A percentile compares a stretch with the other conserved stretches of the same genome.
Evolutionary conservation across 2,888 invertebrate genomes (phyloP).

Genomic region (Coleophora flavipennella): DNA sequence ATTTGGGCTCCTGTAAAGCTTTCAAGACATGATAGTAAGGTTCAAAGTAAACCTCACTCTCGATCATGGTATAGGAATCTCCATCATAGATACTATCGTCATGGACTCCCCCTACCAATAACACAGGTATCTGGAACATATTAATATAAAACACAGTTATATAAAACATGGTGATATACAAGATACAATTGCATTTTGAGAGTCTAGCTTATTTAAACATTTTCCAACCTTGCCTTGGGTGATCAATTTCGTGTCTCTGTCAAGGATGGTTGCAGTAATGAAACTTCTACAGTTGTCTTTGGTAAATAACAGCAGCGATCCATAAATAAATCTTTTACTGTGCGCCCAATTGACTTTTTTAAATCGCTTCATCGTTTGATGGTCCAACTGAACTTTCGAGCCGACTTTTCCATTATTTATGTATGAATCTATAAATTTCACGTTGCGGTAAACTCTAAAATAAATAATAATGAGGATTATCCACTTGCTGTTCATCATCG

Average conservation of each 20-base stretch:
- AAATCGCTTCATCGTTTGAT: slow-evolving; percentile 29
- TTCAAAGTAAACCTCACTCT: slow-evolving; percentile 86
- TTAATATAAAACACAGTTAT: too few species aligned
- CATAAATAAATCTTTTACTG: slow-evolving; percentile 76
- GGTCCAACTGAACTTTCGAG: slow-evolving; percentile 36
- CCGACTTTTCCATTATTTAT: slow-evolving; percentile 45
- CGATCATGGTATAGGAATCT: slow-evolving; percentile 74
- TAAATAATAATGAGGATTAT: neutral
- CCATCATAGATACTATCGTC: slow-evolving; percentile 24
- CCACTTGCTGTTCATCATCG: too few species aligned
- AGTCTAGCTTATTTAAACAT: too few species aligned
- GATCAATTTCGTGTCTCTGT: slow-evolving; percentile 55
- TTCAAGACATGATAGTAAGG: slow-evolving; percentile 82
- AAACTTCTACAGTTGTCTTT: slow-evolving; percentile 77
- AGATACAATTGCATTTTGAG: too few species aligned
- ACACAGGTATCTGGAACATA: slow-evolving; percentile 39
- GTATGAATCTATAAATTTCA: slow-evolving; percentile 46
- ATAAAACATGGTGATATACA: too few species aligned
- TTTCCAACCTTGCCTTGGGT: slow-evolving; percentile 36
- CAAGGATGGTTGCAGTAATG: slow-evolving; percentile 77
- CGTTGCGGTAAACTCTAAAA: slow-evolving; percentile 52
- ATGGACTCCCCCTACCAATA: slow-evolving; percentile 23
- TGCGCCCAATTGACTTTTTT: slow-evolving; percentile 48
- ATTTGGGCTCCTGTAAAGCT: slow-evolving; percentile 74
- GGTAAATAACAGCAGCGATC: slow-evolving; percentile 81